phyloP scores from a whole-genome alignment of 2,113 vertebrate species.

The Sinocyclocheilus grahami region DNA sequence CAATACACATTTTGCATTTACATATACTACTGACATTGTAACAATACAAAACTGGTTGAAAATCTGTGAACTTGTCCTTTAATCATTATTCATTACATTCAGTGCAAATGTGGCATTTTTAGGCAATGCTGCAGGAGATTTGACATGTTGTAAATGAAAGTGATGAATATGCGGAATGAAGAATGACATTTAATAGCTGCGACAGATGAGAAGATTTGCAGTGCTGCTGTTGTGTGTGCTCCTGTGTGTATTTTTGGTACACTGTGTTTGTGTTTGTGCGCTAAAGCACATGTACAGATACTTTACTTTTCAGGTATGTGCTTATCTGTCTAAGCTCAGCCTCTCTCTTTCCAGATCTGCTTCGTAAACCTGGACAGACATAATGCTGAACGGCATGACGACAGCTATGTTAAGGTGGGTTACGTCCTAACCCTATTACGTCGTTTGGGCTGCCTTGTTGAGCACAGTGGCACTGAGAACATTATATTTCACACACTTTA shows the following conservation, averaged over 20 bases:
- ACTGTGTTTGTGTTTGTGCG: background rate
- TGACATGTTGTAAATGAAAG: background rate
- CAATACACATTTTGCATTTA: background rate
- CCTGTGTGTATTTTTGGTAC: background rate
- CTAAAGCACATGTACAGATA: background rate
- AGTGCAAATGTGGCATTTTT: background rate
- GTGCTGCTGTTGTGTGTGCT: background rate
- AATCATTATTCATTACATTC: background rate
- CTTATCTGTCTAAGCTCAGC: constrained; percentile 4
- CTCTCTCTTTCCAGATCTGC: constrained; percentile 81
- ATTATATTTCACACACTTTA: too few relatives aligned
- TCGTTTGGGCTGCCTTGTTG: too few relatives aligned
- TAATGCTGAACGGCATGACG: constrained; percentile 74
- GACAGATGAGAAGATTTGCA: background rate
- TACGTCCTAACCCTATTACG: background rate
- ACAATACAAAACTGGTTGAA: background rate
- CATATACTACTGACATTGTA: background rate
- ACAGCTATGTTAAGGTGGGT: constrained; percentile 80
- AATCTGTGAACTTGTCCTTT: background rate
- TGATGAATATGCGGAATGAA: background rate
- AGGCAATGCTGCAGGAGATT: background rate
- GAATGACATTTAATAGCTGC: background rate
- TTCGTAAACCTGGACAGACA: constrained; percentile 89
- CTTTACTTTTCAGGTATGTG: background rate
- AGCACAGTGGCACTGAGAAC: too few relatives aligned